phyloP scores from a whole-genome alignment of 2,113 vertebrate species.

The Syrmaticus mikado region DNA sequence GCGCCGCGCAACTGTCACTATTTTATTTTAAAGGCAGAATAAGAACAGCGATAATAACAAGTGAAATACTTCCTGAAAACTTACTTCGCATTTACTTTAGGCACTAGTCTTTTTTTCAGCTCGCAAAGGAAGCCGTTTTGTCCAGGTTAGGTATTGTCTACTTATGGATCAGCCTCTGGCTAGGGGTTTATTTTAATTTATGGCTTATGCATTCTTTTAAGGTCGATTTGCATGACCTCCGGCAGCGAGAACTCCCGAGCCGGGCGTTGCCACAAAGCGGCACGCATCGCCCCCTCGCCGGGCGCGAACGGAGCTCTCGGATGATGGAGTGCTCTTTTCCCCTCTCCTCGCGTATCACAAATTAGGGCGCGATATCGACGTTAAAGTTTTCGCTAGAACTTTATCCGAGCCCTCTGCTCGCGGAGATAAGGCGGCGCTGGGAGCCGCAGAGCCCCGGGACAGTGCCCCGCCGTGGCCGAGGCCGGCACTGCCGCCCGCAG shows the following conservation, averaged over 20 bases:
- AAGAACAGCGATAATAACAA: slow-evolving; percentile 9
- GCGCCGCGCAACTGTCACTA: slow-evolving; percentile 51
- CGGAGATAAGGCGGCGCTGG: slow-evolving; percentile 25
- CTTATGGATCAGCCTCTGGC: slow-evolving; percentile 86
- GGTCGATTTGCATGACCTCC: slow-evolving; percentile 94
- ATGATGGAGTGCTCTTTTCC: slow-evolving; percentile 42
- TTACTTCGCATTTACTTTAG: slow-evolving; percentile 84
- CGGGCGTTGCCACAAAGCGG: slow-evolving; percentile 78
- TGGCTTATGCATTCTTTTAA: slow-evolving; percentile 95
- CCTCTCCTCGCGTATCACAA: slow-evolving; percentile 45
- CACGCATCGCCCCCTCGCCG: slow-evolving; percentile 73
- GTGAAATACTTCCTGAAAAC: slow-evolving; percentile 79
- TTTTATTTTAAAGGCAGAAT: slow-evolving; percentile 70
- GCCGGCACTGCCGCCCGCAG: slow-evolving; percentile 66
- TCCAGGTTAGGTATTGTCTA: slow-evolving; percentile 89
- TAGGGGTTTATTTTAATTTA: slow-evolving; percentile 96
- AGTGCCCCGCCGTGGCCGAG: slow-evolving; percentile 88
- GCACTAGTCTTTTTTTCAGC: slow-evolving; percentile 78
- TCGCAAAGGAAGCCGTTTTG: slow-evolving; percentile 86
- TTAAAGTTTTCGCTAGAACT: slow-evolving; percentile 83
- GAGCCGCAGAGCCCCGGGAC: slow-evolving; percentile 61
- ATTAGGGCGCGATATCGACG: slow-evolving; percentile 75
- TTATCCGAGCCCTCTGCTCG: slow-evolving; percentile 66
- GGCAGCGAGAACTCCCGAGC: slow-evolving; percentile 81
- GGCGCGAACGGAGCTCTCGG: slow-evolving; percentile 67